phyloP scores from a whole-genome alignment of 1,140 invertebrate species.

The Triops cancriformis region DNA sequence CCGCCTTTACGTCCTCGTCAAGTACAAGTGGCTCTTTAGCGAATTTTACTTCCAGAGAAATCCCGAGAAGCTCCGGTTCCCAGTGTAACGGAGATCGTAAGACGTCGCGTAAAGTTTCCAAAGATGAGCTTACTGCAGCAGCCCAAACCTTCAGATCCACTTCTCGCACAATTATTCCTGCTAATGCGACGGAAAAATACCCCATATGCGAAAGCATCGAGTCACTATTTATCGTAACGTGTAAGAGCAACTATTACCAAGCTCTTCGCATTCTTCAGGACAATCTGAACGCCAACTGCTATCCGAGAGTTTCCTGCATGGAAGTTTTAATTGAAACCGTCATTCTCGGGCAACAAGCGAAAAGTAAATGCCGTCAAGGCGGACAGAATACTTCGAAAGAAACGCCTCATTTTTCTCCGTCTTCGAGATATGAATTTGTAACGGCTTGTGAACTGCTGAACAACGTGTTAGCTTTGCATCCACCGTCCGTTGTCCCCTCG shows the following conservation, averaged over 20 bases:
- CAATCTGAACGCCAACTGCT: neutral
- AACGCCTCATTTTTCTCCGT: neutral
- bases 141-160: neutral
- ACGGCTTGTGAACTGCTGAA: neutral
- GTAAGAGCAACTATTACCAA: neutral
- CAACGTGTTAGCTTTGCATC: neutral
- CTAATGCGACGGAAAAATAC: neutral
- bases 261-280: neutral
- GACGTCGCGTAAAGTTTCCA: neutral
- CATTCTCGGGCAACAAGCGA: neutral
- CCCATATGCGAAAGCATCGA: neutral
- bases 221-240: neutral
- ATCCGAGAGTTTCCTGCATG: neutral
- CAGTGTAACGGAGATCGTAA: neutral
- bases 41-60: neutral
- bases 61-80: neutral
- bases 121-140: neutral
- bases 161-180: neutral
- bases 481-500: neutral
- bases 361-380: neutral
- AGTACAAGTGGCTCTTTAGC: neutral
- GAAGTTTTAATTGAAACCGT: neutral
- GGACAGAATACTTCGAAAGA: neutral
- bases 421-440: neutral
- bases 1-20: neutral